Conservation (phyloP, 1,140 invertebrate genomes). For the Parasteatoda tepidariorum region DNA sequence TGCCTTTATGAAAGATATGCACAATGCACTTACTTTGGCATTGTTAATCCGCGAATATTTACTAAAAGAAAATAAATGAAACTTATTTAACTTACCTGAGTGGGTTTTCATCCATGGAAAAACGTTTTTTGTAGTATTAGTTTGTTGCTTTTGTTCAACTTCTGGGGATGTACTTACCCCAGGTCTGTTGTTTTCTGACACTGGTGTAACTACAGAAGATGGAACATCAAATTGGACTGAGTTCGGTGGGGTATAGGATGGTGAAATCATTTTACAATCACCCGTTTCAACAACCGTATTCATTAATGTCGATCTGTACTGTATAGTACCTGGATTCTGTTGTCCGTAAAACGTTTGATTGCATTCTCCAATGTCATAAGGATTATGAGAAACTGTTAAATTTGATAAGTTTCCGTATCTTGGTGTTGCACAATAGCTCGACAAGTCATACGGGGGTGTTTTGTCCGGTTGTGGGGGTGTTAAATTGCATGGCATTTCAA, state of each 20-base stretch:
- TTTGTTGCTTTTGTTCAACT: conserved; percentile 30
- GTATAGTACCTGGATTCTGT: background rate
- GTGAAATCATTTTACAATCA: conserved; percentile 36
- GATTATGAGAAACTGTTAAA: background rate
- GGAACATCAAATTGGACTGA: conserved; percentile 16
- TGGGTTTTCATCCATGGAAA: conserved; percentile 47
- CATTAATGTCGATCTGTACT: background rate
- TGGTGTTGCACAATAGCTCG: background rate
- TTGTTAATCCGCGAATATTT: background rate
- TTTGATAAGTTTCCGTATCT: conserved; percentile 15
- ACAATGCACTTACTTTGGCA: too few relatives aligned
- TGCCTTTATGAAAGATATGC: too few relatives aligned
- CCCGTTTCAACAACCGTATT: background rate
- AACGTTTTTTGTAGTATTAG: conserved; percentile 14
- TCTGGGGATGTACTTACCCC: conserved; percentile 47
- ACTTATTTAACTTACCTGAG: conserved; percentile 33
- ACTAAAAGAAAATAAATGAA: background rate
- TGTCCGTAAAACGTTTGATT: conserved; percentile 40
- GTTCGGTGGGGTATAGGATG: conserved; percentile 33
- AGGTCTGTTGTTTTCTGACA: background rate
- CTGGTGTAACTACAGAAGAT: background rate
- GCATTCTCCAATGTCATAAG: conserved; percentile 19
- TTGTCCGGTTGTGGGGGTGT: conserved; percentile 49
- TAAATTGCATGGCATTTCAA: conserved; percentile 26
- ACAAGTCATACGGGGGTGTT: conserved; percentile 36